Evolutionary conservation across 2,888 invertebrate species (phyloP).

Genomic region (Drosophila hamatofila): DNA sequence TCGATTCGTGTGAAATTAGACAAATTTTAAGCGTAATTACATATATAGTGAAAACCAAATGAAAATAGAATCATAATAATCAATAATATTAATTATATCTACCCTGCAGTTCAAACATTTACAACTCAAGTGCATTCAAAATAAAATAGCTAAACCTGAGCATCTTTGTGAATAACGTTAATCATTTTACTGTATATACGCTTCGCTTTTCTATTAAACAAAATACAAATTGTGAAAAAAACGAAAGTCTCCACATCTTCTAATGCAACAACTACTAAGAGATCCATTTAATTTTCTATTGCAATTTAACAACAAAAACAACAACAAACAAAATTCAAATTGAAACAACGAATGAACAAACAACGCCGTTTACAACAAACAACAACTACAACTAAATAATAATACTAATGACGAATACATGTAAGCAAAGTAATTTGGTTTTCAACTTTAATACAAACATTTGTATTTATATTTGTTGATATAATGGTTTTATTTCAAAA

Average conservation of each 20-base stretch:
- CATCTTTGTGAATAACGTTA: constrained; percentile 34
- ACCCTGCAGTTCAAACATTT: constrained; percentile 29
- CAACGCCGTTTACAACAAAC: constrained; percentile 78
- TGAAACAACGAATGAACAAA: constrained; percentile 81
- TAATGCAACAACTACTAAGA: constrained; percentile 32
- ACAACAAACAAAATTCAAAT: constrained; percentile 39
- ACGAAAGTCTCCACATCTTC: constrained; percentile 14
- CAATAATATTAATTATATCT: constrained; percentile 16
- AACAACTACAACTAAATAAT: constrained; percentile 22
- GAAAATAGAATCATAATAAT: neutral
- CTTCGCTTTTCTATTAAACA: constrained; percentile 39
- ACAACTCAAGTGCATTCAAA: constrained; percentile 50
- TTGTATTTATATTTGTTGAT: too few relatives aligned
- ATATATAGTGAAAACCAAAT: neutral
- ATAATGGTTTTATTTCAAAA: too few relatives aligned
- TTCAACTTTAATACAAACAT: too few relatives aligned
- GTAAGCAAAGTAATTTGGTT: constrained; percentile 59
- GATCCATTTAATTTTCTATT: constrained; percentile 42
- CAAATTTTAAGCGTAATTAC: neutral
- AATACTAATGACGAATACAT: constrained; percentile 54
- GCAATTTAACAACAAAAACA: constrained; percentile 14
- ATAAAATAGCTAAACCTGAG: constrained; percentile 28
- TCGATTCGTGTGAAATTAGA: constrained; percentile 27
- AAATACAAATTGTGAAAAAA: constrained; percentile 20
- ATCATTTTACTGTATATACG: constrained; percentile 33